Percentiles rank a stretch among this genome's conserved stretches.
These are phyloP conservation scores for Pseudomyrmex dendroicus DNA, from an alignment of 1,140 invertebrate genomes.

Conservation along the genomic window DNA sequence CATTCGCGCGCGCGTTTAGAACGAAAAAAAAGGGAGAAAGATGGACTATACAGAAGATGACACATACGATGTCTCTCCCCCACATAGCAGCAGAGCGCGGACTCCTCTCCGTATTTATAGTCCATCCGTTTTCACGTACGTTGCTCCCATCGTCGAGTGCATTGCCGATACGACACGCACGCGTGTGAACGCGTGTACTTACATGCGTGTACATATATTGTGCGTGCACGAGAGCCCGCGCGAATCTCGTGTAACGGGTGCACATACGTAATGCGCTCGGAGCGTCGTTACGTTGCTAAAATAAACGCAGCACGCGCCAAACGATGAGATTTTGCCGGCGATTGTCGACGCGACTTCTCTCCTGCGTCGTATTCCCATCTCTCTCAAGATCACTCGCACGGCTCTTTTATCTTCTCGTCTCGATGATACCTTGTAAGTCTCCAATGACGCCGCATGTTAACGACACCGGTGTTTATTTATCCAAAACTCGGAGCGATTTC, in stretches of 20 bases:
- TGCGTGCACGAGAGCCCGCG: not conserved
- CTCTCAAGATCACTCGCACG: no score
- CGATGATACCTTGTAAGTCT: no score
- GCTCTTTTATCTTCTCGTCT: not conserved
- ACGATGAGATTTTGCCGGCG: not conserved
- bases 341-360: not conserved
- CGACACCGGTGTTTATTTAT: no score
- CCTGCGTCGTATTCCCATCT: not conserved
- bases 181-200: not conserved
- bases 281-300: slow-evolving; percentile 27
- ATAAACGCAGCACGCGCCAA: slow-evolving; percentile 24
- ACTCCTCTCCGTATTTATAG: slow-evolving; percentile 46
- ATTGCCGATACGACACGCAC: not conserved
- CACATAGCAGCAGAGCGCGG: not conserved
- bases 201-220: no score
- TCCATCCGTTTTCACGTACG: slow-evolving; percentile 26
- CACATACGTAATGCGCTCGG: slow-evolving; percentile 25
- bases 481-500: no score
- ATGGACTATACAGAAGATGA: not conserved
- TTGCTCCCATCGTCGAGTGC: slow-evolving; percentile 20
- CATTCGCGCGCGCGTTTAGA: slow-evolving; percentile 11
- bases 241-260: slow-evolving; percentile 51
- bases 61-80: not conserved
- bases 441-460: no score
- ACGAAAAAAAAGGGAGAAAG: not conserved